Conservation (phyloP, 2,888 invertebrate genomes). For the Chymomyza caudatula region DNA sequence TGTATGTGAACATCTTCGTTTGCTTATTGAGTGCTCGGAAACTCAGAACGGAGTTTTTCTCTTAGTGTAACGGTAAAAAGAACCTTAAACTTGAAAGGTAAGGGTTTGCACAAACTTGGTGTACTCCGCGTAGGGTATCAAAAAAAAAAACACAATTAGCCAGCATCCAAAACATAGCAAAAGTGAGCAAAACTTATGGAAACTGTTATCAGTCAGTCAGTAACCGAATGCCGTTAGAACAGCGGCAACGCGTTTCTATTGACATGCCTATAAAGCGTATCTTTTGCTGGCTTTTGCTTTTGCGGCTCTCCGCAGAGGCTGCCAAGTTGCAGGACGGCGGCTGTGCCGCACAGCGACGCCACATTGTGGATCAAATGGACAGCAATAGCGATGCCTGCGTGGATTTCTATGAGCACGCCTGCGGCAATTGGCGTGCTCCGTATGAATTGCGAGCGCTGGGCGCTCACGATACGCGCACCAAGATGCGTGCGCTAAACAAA, state of each 20-base stretch:
- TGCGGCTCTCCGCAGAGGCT: background rate
- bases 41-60: too few relatives aligned
- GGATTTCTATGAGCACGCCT: slow-evolving; percentile 91
- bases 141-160: background rate
- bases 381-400: slow-evolving; percentile 83
- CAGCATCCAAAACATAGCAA: background rate
- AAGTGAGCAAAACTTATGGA: background rate
- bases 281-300: background rate
- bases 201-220: background rate
- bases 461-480: slow-evolving; percentile 58
- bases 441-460: slow-evolving; percentile 44
- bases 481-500: slow-evolving; percentile 59
- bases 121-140: background rate
- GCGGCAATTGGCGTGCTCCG: slow-evolving; percentile 85
- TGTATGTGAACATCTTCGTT: too few relatives aligned
- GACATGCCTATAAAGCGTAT: slow-evolving; percentile 6
- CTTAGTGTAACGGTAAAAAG: too few relatives aligned
- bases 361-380: slow-evolving; percentile 49
- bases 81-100: too few relatives aligned
- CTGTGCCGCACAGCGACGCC: slow-evolving; percentile 14
- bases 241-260: background rate
- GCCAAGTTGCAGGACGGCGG: background rate
- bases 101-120: too few relatives aligned
- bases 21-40: too few relatives aligned
- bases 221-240: background rate